These are phyloP conservation scores for Sebastes taczanowskii DNA, from an alignment of 2,797 vertebrate genomes.

Conservation along the genomic window DNA sequence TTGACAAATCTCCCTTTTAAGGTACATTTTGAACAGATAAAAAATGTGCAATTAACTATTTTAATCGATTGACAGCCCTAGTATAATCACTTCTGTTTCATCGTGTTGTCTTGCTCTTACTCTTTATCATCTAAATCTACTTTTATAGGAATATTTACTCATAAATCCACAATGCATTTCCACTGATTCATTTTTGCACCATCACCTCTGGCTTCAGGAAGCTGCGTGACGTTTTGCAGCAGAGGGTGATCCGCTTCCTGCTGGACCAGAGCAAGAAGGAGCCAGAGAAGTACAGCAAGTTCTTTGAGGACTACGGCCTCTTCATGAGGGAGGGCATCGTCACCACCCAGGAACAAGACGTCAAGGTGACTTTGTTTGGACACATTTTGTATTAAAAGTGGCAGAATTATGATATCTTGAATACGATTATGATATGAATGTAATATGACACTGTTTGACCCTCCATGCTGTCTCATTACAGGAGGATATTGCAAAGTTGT, in stretches of 20 bases:
- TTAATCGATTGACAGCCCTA: no score
- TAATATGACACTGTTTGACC: neutral
- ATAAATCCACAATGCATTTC: no score
- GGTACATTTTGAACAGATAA: no score
- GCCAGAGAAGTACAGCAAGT: conserved; percentile 90
- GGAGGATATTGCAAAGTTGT: conserved; percentile 95
- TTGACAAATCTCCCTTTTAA: no score
- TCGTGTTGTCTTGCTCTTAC: fast-evolving
- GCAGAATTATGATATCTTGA: no score
- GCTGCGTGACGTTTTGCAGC: conserved; percentile 91
- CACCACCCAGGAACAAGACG: conserved; percentile 90
- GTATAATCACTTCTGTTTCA: neutral
- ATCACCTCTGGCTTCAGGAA: conserved; percentile 80
- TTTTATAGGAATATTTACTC: neutral
- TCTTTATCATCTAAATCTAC: neutral
- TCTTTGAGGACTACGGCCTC: conserved; percentile 95
- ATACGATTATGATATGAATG: no score
- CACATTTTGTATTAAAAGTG: no score
- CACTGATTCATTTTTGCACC: neutral
- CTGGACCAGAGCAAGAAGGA: conserved; percentile 96
- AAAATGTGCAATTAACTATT: no score
- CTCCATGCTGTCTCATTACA: conserved; percentile 42
- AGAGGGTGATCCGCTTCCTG: conserved; percentile 93
- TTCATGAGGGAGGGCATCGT: conserved; percentile 97
- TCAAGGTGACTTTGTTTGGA: conserved; percentile 83